Conservation (phyloP, 2,113 vertebrate species). For the Coptodon bakossiorum region DNA sequence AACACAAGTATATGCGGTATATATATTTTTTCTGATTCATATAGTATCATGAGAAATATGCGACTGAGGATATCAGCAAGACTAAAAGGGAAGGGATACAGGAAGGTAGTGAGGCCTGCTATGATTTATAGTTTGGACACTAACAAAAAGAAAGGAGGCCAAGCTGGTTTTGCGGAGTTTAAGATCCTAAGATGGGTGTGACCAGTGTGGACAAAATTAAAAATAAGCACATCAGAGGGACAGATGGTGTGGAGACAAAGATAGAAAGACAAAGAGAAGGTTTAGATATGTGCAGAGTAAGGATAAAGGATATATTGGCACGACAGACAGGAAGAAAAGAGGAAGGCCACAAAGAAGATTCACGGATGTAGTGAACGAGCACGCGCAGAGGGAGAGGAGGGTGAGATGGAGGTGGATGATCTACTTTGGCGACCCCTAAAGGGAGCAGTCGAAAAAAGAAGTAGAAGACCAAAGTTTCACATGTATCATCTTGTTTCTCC, state of each 20-base stretch:
- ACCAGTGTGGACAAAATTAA: neutral
- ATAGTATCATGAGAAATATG: neutral
- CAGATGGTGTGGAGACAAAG: neutral
- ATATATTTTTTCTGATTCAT: neutral
- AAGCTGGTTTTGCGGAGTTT: neutral
- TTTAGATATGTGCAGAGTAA: neutral
- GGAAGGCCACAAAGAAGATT: neutral
- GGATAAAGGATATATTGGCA: neutral
- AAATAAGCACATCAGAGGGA: neutral
- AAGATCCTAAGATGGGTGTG: neutral
- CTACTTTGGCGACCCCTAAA: neutral
- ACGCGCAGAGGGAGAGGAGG: neutral
- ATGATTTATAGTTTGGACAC: neutral
- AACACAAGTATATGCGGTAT: neutral
- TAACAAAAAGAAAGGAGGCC: neutral
- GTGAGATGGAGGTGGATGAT: neutral
- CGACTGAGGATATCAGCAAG: rapidly evolving
- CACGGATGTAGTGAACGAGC: neutral
- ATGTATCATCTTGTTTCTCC: neutral
- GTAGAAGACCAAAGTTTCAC: neutral
- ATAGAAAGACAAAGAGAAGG: neutral
- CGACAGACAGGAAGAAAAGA: neutral
- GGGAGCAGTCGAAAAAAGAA: neutral
- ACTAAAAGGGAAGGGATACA: neutral
- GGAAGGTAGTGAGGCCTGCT: neutral